phyloP scores from a whole-genome alignment of 92 coral and sea anemone genomes.

The Heteractis magnifica region DNA sequence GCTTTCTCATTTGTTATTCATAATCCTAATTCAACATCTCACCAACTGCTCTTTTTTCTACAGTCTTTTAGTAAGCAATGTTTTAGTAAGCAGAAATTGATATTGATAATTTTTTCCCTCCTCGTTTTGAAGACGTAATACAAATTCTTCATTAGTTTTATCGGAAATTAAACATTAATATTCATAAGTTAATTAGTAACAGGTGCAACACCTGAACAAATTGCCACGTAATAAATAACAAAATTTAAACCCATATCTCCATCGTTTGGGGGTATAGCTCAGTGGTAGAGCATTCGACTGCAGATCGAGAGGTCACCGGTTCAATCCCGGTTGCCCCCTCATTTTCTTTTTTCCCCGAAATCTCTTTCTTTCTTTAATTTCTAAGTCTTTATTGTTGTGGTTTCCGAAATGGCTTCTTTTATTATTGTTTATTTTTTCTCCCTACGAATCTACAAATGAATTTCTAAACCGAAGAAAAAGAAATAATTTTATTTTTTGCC shows the following conservation, averaged over 20 bases:
- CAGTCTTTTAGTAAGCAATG: neutral
- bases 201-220: conserved; percentile 20
- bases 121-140: neutral
- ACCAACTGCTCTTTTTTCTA: neutral
- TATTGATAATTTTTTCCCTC: too few relatives aligned
- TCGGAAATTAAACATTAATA: neutral
- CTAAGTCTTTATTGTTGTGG: neutral
- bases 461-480: too few relatives aligned
- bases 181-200: neutral
- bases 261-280: conserved; percentile 87
- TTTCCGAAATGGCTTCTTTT: too few relatives aligned
- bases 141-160: neutral
- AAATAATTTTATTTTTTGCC: too few relatives aligned
- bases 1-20: neutral
- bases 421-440: neutral
- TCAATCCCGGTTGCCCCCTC: conserved; percentile 96
- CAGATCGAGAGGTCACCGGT: conserved; percentile 99
- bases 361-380: neutral
- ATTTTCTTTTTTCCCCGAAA: neutral
- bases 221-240: conserved; percentile 8
- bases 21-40: neutral
- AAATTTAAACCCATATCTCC: neutral
- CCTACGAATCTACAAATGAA: too few relatives aligned
- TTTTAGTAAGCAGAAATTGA: neutral
- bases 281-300: conserved; percentile 99